Percentiles rank a stretch among this genome's conserved stretches.
Evolutionary conservation across 2,113 vertebrate genomes (phyloP).

Genomic region (Ptyas mucosa): DNA sequence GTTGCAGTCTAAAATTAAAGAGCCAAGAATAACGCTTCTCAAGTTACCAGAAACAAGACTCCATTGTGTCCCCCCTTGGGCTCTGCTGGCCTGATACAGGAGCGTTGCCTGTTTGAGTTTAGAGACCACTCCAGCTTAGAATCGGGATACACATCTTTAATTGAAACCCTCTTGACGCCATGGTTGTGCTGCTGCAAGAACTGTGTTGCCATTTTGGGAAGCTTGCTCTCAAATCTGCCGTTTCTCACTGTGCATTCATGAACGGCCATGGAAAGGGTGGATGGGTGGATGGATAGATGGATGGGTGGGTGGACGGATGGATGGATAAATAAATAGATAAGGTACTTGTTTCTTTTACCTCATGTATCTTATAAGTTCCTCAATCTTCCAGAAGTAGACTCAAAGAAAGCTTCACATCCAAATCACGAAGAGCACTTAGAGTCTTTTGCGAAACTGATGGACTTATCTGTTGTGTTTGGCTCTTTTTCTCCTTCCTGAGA

Average conservation of each 20-base stretch:
- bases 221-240: not conserved
- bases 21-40: conserved; percentile 56
- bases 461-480: not conserved
- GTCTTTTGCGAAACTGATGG: not conserved
- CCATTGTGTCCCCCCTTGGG: conserved; percentile 65
- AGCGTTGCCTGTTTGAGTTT: not conserved
- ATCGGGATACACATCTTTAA: not conserved
- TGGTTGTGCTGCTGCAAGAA: not conserved
- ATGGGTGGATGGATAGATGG: not conserved
- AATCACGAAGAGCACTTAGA: not conserved
- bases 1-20: conserved; percentile 69
- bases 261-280: not conserved
- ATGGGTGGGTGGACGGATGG: not conserved
- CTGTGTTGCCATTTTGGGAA: not conserved
- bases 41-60: conserved; percentile 70
- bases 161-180: not conserved
- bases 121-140: conserved; percentile 24
- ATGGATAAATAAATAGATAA: not conserved
- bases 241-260: not conserved
- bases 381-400: not conserved
- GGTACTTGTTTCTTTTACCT: not conserved
- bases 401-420: not conserved
- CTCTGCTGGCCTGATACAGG: conserved; percentile 8
- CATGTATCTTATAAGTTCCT: not conserved
- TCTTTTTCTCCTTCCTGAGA: not conserved